Evolutionary conservation across 23 tunicate species (phyloP), one percentile per base, ranked within the genome.

Genomic region (Corella eumyota): DNA sequence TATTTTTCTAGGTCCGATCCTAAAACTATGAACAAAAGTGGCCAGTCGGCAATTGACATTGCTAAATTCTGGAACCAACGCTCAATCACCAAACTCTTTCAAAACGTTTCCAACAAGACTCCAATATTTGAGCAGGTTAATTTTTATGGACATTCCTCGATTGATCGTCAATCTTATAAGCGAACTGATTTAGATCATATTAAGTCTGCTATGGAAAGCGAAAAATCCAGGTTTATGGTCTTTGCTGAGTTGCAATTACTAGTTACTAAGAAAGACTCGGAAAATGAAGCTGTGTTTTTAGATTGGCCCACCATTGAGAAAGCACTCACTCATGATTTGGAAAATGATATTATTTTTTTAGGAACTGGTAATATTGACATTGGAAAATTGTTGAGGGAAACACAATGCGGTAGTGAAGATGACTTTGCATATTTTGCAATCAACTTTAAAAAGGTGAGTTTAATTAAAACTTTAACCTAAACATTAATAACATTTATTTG

Each of bases 1-100:
- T n/a, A n/a, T 38, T 66, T 73, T 21, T 69, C 22, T 73, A 77
- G 88, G 69, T 88, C 88, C 67, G 96, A 88, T 61, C 72, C 88
- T 33, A 67, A 44, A 28, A 48, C 56, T 3, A 61, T 68, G 25
- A 88, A 79, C 64, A 79, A 66, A 32, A 79, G 68, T 57, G 96
- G 88, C 13, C 96, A 88, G 64, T 68, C 72, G 26, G 76, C 87
- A 1, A 23, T 61, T 0, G 87, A 73, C 3, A 63, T 88, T 0
- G 96, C 88, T 24, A 22, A 61, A 2, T 88, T 88, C 61, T 88
- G 88, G 81, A 79, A 79, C 40, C 81, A 88, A n/a, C 23, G 35
- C 29, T 15, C 68, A 21, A 75, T 59, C 19, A 38, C 60, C 23
- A 56, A 69, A 50, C 31, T 62, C 2, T n/a, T n/a, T n/a, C n/a